Evolutionary conservation across 2,113 vertebrate species (phyloP), one percentile per base, ranked within the genome.

Genomic region (Forbesichthys agassizii): DNA sequence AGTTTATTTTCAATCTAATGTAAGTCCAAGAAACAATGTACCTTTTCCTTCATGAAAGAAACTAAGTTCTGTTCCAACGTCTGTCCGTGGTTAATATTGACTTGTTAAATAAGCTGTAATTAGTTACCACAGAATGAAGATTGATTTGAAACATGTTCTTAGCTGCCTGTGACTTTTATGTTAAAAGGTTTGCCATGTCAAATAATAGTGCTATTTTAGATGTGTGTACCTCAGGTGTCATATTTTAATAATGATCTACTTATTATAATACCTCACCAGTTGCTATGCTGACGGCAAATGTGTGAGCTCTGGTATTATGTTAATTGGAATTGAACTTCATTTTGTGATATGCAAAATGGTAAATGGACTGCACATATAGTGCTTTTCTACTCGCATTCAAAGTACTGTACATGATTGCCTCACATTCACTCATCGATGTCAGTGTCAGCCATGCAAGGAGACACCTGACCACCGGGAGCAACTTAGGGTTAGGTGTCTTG

Each of bases 191-290:
- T 11, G 64, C 20, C 11, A 8, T 13, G 55, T 12, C 62, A 42
- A 27, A 14, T 49, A 46, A 52, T 71, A 48, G 71, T 33, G 13
- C 20, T 48, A 16, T n/a, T 58, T 16, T 16, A 68, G 54, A 27
- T 59, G 13, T 7, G 54, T 11, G 36, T 64, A n/a, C 59, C 57
- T 11, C 27, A 55, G 55, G 27, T 16, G 66, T 52, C 62, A 59
- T 14, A 14, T 33, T 66, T 78, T 77, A 68, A 73, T 27, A 36
- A 58, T 52, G 27, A 9, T 46, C 65, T 4, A 36, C 73, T 71
- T 54, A 64, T 16, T 16, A 16, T 16, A 62, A 66, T 68, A 59
- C 69, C 72, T 79, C 76, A 70, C 33, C 1, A 69, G 73, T 66
- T 55, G 54, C 53, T 36, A 36, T 48, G 61, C 59, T 47, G 81